Evolutionary conservation across 1,140 invertebrate species (phyloP).

Genomic region (Arctopsyche grandis): DNA sequence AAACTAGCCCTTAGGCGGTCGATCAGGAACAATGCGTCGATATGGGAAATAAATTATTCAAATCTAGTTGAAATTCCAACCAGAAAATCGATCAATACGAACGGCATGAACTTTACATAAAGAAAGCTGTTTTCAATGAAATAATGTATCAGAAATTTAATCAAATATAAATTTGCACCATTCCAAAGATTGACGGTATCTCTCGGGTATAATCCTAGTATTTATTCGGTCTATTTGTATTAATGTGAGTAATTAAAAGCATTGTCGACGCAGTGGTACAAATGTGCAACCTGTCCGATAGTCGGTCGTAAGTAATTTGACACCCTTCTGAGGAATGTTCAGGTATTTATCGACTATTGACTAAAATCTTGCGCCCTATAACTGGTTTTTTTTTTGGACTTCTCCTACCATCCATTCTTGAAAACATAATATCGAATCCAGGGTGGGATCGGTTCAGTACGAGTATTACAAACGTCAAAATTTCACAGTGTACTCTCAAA

Average conservation of each 20-base stretch:
- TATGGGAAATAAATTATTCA: not conserved
- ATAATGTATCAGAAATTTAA: too few species aligned
- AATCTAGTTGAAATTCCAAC: not conserved
- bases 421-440: slow-evolving; percentile 49
- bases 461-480: too few species aligned
- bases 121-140: too few species aligned
- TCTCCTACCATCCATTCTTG: slow-evolving; percentile 48
- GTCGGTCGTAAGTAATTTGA: slow-evolving; percentile 54
- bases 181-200: too few species aligned
- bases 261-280: slow-evolving; percentile 34
- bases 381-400: slow-evolving; percentile 39
- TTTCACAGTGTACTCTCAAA: too few species aligned
- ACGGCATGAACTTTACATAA: too few species aligned
- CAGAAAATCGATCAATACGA: too few species aligned
- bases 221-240: too few species aligned
- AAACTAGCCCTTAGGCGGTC: slow-evolving; percentile 47
- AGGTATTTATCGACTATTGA: slow-evolving; percentile 56
- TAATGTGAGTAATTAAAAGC: too few species aligned
- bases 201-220: too few species aligned
- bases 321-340: slow-evolving; percentile 53
- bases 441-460: not conserved
- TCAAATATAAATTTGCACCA: too few species aligned
- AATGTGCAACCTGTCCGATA: slow-evolving; percentile 50
- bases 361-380: slow-evolving; percentile 52
- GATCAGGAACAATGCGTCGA: slow-evolving; percentile 26